phyloP scores from a whole-genome alignment of 2,113 vertebrate genomes.

The Ameiurus melas region DNA sequence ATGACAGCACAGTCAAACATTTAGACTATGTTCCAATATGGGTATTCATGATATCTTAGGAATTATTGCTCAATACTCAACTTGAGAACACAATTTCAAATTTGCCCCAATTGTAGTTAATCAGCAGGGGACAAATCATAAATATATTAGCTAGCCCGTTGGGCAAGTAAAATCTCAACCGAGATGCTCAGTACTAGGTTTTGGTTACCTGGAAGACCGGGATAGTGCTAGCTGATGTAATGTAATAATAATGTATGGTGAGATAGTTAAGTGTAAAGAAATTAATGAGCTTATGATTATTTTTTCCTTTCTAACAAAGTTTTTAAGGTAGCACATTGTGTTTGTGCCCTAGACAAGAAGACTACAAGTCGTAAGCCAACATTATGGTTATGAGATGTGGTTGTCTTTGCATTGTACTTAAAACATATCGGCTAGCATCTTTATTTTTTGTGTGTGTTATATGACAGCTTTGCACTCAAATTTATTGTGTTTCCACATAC shows the following conservation, averaged over 20 bases:
- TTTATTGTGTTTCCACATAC: background rate
- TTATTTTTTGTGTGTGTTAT: background rate
- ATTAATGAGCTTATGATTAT: background rate
- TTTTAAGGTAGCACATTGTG: background rate
- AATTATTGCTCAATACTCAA: background rate
- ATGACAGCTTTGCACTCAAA: background rate
- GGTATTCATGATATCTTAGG: background rate
- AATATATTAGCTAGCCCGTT: background rate
- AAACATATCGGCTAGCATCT: background rate
- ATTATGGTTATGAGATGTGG: background rate
- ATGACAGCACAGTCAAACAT: slow-evolving; percentile 1
- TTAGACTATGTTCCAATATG: background rate
- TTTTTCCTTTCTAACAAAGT: background rate
- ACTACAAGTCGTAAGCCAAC: too few species aligned
- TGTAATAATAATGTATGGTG: background rate
- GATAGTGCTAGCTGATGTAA: background rate
- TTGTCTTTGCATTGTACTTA: background rate
- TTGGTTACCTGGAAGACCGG: background rate
- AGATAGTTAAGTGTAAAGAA: too few species aligned
- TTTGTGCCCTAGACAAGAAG: background rate
- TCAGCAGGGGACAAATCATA: background rate
- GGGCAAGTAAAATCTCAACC: background rate
- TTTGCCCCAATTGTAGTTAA: background rate
- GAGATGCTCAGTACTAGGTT: background rate
- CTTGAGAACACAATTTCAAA: background rate